A percentile compares a stretch with the other conserved stretches of the same genome.
These are phyloP conservation scores for Cheiracanthium punctorium DNA, from an alignment of 2,888 invertebrate genomes.

Conservation along the genomic window DNA sequence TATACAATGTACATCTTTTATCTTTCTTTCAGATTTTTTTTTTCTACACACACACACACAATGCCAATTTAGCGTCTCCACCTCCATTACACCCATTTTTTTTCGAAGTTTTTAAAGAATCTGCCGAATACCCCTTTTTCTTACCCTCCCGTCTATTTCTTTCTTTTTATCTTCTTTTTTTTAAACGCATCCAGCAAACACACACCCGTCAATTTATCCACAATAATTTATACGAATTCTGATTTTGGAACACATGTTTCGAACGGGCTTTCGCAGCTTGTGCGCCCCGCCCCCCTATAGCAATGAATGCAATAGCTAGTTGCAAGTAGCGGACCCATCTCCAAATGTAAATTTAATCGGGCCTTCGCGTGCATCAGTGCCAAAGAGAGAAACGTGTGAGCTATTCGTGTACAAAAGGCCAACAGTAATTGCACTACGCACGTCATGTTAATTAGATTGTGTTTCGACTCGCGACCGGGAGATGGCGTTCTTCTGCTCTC, in stretches of 20 bases:
- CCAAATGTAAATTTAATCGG: slow-evolving; percentile 69
- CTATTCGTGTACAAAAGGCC: slow-evolving; percentile 66
- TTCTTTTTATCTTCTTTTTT: neutral
- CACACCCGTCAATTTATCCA: slow-evolving; percentile 62
- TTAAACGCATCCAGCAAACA: slow-evolving; percentile 34
- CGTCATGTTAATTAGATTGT: slow-evolving; percentile 65
- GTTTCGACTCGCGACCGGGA: slow-evolving; percentile 44
- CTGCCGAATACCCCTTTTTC: neutral
- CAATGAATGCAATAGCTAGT: slow-evolving; percentile 50
- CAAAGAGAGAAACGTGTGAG: slow-evolving; percentile 51
- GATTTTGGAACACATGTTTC: slow-evolving; percentile 60
- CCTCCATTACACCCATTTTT: neutral
- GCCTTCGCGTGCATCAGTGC: slow-evolving; percentile 46
- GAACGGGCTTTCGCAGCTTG: slow-evolving; percentile 31
- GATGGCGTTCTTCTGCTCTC: slow-evolving; percentile 41
- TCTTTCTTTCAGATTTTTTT: no score
- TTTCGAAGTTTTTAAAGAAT: slow-evolving; percentile 2
- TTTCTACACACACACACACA: no score
- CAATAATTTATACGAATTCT: slow-evolving; percentile 64
- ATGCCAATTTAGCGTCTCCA: neutral
- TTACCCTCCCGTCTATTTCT: neutral
- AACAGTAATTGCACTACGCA: slow-evolving; percentile 66
- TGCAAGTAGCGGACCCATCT: slow-evolving; percentile 59
- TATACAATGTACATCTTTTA: neutral
- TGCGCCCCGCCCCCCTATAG: slow-evolving; percentile 31